phyloP scores from a whole-genome alignment of 2,797 vertebrate genomes.

The Etheostoma nigrum region DNA sequence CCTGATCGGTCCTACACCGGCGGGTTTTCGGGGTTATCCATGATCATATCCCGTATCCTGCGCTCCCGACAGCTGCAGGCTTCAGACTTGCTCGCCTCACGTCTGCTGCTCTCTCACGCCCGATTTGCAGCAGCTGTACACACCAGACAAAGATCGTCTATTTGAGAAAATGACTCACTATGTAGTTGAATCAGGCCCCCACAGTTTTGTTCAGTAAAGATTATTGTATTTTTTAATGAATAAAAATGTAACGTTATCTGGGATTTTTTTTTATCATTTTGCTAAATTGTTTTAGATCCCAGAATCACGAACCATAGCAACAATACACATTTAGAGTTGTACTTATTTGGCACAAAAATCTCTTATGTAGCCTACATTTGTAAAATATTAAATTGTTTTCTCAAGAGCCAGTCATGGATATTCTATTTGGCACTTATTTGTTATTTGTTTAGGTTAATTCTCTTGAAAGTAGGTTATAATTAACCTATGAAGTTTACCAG shows the following conservation, averaged over 20 bases:
- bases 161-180: neutral
- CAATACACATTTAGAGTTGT: neutral
- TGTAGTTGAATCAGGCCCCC: rapidly evolving
- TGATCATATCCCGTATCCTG: constrained; percentile 33
- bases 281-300: too few relatives aligned
- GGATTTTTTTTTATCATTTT: neutral
- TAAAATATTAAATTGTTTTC: neutral
- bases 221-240: neutral
- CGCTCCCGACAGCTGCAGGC: constrained; percentile 49
- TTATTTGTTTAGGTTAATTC: too few relatives aligned
- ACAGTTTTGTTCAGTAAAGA: neutral
- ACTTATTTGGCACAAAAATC: neutral
- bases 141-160: constrained; percentile 53
- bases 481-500: too few relatives aligned
- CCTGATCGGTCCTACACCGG: constrained; percentile 35
- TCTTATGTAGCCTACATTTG: neutral
- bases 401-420: neutral
- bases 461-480: too few relatives aligned
- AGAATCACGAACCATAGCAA: too few relatives aligned
- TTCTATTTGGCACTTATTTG: too few relatives aligned
- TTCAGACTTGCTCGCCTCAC: constrained; percentile 39
- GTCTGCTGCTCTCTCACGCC: constrained; percentile 40
- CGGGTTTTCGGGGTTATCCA: constrained; percentile 39
- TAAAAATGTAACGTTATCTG: neutral
- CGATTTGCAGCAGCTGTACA: constrained; percentile 70